Percentiles rank a stretch among this genome's conserved stretches.
Conservation (phyloP, 2,113 vertebrate species). For the Aramus guarauna region DNA sequence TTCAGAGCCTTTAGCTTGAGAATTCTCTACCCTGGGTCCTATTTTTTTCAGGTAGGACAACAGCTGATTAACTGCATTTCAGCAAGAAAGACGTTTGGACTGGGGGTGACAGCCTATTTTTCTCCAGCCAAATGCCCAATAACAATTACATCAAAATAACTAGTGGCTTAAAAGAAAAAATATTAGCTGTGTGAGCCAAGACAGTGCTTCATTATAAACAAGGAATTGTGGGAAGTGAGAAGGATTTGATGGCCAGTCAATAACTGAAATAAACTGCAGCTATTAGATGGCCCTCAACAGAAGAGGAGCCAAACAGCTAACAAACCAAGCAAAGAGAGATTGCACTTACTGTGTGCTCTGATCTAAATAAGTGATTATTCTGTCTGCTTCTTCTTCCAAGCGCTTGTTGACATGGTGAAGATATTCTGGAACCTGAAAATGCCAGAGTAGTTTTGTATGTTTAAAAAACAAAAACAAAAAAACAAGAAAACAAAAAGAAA, state of each 20-base stretch:
- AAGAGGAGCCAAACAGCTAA: neutral
- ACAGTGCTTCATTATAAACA: slow-evolving; percentile 18
- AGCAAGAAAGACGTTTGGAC: neutral
- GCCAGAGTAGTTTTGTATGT: neutral
- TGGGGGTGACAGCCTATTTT: neutral
- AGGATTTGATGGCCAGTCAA: slow-evolving; percentile 14
- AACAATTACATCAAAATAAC: neutral
- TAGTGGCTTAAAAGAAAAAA: neutral
- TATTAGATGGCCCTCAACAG: neutral
- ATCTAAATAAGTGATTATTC: slow-evolving; percentile 98
- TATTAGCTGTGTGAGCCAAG: slow-evolving; percentile 4
- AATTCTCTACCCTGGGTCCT: neutral
- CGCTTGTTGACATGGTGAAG: slow-evolving; percentile 98
- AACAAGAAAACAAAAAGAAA: neutral
- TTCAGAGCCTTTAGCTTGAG: neutral
- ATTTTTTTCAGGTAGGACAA: neutral
- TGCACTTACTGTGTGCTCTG: slow-evolving; percentile 97
- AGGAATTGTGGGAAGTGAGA: neutral
- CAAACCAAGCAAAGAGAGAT: neutral
- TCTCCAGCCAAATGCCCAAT: neutral
- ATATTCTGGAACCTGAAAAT: slow-evolving; percentile 93
- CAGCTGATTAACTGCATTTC: neutral
- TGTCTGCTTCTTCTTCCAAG: slow-evolving; percentile 95
- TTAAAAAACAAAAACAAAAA: neutral
- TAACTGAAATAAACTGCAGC: neutral